A percentile compares a stretch with the other conserved stretches of the same genome.
Conservation (phyloP, 2,113 vertebrate genomes). For the Spermophilus dauricus region DNA sequence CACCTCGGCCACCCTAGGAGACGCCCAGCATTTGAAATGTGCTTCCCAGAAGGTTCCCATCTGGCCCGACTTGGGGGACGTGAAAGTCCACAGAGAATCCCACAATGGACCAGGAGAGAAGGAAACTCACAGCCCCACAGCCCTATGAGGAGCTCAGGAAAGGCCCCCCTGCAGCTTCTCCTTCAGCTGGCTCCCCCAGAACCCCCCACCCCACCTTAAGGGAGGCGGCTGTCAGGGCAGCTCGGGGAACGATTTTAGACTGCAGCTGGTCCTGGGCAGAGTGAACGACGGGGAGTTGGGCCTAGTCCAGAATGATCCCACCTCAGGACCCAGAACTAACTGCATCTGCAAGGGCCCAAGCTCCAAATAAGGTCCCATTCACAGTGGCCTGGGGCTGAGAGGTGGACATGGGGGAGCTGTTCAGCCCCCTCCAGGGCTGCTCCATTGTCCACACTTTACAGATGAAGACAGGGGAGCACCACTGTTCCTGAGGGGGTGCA, state of each 20-base stretch:
- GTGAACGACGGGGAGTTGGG: no score
- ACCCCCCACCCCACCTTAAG: rapidly evolving
- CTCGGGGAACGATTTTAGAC: rapidly evolving
- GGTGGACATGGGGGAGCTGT: rapidly evolving
- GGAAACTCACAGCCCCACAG: no score
- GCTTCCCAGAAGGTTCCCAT: not conserved
- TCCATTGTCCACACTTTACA: rapidly evolving
- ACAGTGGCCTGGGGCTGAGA: not conserved
- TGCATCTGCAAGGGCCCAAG: not conserved
- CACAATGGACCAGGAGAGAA: not conserved
- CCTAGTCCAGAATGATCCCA: not conserved
- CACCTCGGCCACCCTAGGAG: not conserved
- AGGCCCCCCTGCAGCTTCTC: rapidly evolving
- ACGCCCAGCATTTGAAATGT: not conserved
- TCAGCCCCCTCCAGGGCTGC: not conserved
- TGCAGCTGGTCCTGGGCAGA: rapidly evolving
- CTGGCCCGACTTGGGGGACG: not conserved
- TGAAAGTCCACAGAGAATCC: not conserved
- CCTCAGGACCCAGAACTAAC: not conserved
- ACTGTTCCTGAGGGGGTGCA: rapidly evolving
- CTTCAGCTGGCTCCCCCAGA: not conserved
- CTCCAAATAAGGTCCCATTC: not conserved
- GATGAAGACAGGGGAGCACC: not conserved
- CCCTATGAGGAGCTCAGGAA: no score
- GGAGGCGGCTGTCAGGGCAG: rapidly evolving